Percentiles rank a stretch among this genome's conserved stretches.
Evolutionary conservation across 2,888 invertebrate species (phyloP).

Genomic region (Chrysomela aeneicollis): DNA sequence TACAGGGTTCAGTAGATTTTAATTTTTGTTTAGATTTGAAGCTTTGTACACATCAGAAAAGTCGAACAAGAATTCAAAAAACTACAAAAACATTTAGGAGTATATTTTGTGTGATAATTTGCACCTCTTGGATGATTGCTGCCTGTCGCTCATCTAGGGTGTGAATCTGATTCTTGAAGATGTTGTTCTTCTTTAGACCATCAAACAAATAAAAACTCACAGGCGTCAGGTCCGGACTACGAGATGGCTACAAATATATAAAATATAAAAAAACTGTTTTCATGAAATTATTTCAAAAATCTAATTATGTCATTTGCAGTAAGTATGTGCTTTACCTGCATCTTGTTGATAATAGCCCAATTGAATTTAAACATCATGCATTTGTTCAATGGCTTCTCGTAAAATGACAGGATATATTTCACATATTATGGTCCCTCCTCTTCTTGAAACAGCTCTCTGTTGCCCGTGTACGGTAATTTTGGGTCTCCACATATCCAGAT

Average conservation of each 20-base stretch:
- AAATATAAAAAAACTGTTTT: too few species aligned
- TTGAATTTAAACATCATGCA: conserved; percentile 4
- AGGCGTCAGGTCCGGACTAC: conserved; percentile 1
- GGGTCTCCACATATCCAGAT: background rate
- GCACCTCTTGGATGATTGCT: background rate
- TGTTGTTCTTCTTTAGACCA: background rate
- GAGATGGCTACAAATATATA: too few species aligned
- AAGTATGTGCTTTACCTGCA: background rate
- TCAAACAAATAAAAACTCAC: background rate
- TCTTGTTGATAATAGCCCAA: conserved; percentile 8
- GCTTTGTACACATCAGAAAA: too few species aligned
- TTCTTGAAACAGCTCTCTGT: background rate
- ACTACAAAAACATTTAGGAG: too few species aligned
- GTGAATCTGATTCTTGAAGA: conserved; percentile 1
- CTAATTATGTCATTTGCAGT: background rate
- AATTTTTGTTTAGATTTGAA: too few species aligned
- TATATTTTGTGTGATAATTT: too few species aligned
- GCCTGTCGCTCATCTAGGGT: background rate
- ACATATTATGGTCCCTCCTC: background rate
- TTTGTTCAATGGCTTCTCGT: background rate
- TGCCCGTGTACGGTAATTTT: conserved; percentile 8
- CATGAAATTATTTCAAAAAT: background rate
- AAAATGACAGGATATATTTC: background rate
- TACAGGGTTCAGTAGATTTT: too few species aligned
- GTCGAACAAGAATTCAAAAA: too few species aligned